Evolutionary conservation across 2,113 vertebrate genomes (phyloP).

Genomic region (Laticauda colubrina): DNA sequence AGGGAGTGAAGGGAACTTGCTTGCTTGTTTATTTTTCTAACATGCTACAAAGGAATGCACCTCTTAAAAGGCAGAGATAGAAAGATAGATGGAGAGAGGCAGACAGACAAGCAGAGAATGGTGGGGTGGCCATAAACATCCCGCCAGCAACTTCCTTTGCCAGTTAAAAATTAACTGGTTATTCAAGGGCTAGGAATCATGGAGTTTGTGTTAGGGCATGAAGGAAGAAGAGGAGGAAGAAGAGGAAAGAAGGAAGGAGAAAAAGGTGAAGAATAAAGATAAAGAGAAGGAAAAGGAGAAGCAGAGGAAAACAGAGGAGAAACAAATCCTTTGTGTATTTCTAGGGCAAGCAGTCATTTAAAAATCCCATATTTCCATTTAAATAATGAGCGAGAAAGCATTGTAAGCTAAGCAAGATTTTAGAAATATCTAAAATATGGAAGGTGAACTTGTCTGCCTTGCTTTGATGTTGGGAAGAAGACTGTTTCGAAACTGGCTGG

Average conservation of each 20-base stretch:
- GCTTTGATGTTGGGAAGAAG: conserved; percentile 9
- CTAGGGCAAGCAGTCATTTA: conserved; percentile 89
- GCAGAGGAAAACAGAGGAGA: neutral
- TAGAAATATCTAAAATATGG: conserved; percentile 81
- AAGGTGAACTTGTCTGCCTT: conserved; percentile 59
- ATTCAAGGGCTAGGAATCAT: conserved; percentile 66
- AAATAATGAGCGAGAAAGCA: conserved; percentile 79
- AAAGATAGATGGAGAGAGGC: conserved; percentile 40
- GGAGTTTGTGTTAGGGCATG: conserved; percentile 61
- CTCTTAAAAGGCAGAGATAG: conserved; percentile 50
- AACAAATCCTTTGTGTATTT: conserved; percentile 66
- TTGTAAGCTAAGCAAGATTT: conserved; percentile 87
- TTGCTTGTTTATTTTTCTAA: conserved; percentile 65
- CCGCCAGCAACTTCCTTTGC: conserved; percentile 69
- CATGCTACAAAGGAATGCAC: conserved; percentile 31
- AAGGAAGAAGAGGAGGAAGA: neutral
- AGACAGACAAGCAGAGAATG: conserved; percentile 43
- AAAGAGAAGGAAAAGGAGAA: neutral
- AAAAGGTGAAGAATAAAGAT: neutral
- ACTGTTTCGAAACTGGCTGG: conserved; percentile 18
- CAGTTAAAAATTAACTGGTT: conserved; percentile 77
- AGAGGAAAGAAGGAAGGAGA: neutral
- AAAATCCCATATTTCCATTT: conserved; percentile 83
- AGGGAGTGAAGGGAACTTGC: conserved; percentile 37
- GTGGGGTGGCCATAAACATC: conserved; percentile 49